Conservation (phyloP, 2,113 vertebrate species). For the Haemorhous mexicanus region DNA sequence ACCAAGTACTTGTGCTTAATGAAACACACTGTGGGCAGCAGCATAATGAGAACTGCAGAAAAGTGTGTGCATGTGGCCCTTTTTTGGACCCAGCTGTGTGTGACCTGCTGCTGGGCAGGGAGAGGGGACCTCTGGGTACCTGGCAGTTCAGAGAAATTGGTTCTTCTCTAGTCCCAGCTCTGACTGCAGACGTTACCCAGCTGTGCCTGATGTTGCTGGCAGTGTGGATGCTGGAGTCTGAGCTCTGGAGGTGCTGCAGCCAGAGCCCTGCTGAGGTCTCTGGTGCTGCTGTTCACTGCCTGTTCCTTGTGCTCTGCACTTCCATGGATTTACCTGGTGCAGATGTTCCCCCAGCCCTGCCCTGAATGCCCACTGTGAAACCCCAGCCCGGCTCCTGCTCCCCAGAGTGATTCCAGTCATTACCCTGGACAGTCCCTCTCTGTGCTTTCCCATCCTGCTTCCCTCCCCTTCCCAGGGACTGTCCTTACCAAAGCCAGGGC, state of each 20-base stretch:
- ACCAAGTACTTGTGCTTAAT: not conserved
- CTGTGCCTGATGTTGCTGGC: not conserved
- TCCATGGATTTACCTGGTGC: not conserved
- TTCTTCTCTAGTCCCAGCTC: not conserved
- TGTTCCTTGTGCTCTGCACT: not conserved
- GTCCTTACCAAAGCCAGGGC: not conserved
- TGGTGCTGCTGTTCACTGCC: not conserved
- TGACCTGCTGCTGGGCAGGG: not conserved
- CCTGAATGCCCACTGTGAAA: fast-evolving
- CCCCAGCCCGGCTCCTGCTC: not conserved
- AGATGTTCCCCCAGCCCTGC: not conserved
- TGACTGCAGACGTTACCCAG: not conserved
- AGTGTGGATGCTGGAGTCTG: not conserved
- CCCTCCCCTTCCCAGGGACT: not conserved
- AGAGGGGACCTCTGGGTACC: not conserved
- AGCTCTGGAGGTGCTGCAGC: not conserved
- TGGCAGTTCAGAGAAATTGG: not conserved
- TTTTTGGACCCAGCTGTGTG: not conserved
- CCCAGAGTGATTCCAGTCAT: not conserved
- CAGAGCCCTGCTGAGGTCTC: not conserved
- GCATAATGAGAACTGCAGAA: not conserved
- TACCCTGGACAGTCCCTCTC: not conserved
- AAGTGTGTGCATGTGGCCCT: fast-evolving
- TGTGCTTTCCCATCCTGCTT: not conserved
- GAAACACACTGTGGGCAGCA: not conserved